Evolutionary conservation across 1,140 invertebrate genomes (phyloP).

Genomic region (Brachionus asplanchnoidis): DNA sequence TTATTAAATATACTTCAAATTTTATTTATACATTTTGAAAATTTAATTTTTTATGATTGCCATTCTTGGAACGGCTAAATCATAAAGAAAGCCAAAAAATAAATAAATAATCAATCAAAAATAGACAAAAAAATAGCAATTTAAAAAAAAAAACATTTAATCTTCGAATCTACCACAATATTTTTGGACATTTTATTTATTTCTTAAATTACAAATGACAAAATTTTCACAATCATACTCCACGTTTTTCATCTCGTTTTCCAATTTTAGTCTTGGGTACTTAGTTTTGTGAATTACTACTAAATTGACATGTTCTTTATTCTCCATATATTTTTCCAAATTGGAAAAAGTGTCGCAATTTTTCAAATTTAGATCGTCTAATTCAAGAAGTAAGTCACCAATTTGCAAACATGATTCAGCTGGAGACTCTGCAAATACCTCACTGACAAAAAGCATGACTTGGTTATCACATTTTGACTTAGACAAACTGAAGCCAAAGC

Average conservation of each 20-base stretch:
- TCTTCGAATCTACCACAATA: neutral
- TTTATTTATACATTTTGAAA: too few species aligned
- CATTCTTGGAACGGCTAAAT: too few species aligned
- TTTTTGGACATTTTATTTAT: neutral
- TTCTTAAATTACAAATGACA: constrained; percentile 25
- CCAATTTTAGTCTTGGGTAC: neutral
- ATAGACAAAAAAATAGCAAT: neutral
- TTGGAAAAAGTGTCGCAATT: neutral
- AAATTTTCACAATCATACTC: neutral
- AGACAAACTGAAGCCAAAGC: constrained; percentile 29
- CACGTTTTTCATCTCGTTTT: neutral
- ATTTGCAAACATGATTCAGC: constrained; percentile 14
- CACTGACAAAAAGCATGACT: constrained; percentile 8
- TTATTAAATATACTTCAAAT: too few species aligned
- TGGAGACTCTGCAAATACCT: neutral
- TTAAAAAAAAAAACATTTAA: neutral
- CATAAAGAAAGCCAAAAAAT: too few species aligned
- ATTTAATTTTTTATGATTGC: too few species aligned
- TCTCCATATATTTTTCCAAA: neutral
- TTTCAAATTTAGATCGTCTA: constrained; percentile 13
- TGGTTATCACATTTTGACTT: neutral
- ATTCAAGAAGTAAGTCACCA: constrained; percentile 11
- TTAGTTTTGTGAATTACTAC: constrained; percentile 35
- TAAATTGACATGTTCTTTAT: neutral
- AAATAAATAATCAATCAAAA: neutral